Evolutionary conservation across 2,797 vertebrate genomes (phyloP).

Genomic region (Somateria mollissima): DNA sequence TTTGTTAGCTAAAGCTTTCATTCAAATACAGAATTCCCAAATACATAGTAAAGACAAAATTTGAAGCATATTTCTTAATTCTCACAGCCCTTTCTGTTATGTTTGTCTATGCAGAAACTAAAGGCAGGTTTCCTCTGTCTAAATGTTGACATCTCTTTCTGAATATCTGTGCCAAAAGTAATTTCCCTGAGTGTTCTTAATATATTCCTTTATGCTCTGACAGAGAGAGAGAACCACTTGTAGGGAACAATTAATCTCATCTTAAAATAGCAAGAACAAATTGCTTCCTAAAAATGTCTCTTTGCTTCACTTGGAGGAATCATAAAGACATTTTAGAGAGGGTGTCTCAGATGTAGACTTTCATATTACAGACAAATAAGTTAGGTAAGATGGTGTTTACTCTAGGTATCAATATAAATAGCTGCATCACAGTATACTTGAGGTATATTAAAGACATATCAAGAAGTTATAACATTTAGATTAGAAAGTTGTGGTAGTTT

Average conservation of each 20-base stretch:
- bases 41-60: neutral
- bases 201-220: constrained; percentile 20
- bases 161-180: constrained; percentile 38
- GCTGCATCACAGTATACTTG: neutral
- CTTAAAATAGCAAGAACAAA: constrained; percentile 52
- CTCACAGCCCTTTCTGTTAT: neutral
- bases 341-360: neutral
- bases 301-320: constrained; percentile 26
- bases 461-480: constrained; percentile 15
- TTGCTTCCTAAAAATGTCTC: constrained; percentile 37
- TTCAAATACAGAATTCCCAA: neutral
- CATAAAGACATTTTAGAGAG: constrained; percentile 34
- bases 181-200: constrained; percentile 42
- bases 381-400: neutral
- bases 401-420: constrained; percentile 32
- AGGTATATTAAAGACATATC: neutral
- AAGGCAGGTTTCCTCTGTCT: neutral
- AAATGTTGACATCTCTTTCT: constrained; percentile 7
- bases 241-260: constrained; percentile 52
- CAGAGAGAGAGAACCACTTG: constrained; percentile 1
- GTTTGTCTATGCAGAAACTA: constrained; percentile 4
- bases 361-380: neutral
- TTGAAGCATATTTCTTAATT: neutral
- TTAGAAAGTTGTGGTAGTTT: constrained; percentile 16
- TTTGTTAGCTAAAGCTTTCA: neutral